Evolutionary conservation across 92 coral and sea anemone genomes (phyloP).

Genomic region (Pocillopora grandis): DNA sequence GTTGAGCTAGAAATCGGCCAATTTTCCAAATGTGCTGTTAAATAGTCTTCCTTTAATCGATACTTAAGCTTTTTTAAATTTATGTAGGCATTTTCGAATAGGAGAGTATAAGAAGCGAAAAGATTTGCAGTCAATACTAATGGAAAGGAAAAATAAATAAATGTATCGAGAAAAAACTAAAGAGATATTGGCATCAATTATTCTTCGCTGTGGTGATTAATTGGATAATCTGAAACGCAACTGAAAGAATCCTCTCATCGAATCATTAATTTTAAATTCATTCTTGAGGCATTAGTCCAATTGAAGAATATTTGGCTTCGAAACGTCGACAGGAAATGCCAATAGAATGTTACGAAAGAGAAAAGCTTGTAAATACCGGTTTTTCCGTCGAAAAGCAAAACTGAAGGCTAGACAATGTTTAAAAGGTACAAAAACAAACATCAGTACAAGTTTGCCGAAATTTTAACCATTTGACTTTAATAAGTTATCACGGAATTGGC

Average conservation of each 20-base stretch:
- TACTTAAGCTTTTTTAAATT: no score
- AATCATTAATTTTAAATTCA: neutral
- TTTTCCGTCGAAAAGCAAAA: no score
- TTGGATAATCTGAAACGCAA: constrained; percentile 9
- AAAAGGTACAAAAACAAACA: no score
- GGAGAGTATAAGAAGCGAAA: neutral
- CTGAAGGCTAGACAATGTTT: no score
- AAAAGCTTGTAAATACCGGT: no score
- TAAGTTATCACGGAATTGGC: no score
- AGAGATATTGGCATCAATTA: constrained; percentile 1
- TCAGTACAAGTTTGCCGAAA: no score
- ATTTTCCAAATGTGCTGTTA: neutral
- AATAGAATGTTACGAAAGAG: neutral
- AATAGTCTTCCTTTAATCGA: no score
- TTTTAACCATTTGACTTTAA: no score
- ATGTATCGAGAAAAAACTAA: neutral
- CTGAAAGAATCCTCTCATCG: neutral
- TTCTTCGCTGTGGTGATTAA: neutral
- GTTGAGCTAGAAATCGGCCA: neutral
- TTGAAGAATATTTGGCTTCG: neutral
- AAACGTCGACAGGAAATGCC: neutral
- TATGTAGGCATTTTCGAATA: no score
- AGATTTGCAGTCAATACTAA: neutral
- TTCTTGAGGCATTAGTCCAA: neutral
- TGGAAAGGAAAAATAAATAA: neutral